A percentile compares a stretch with the other conserved stretches of the same genome.
phyloP scores from a whole-genome alignment of 2,888 invertebrate genomes.

The Sympetrum striolatum region DNA sequence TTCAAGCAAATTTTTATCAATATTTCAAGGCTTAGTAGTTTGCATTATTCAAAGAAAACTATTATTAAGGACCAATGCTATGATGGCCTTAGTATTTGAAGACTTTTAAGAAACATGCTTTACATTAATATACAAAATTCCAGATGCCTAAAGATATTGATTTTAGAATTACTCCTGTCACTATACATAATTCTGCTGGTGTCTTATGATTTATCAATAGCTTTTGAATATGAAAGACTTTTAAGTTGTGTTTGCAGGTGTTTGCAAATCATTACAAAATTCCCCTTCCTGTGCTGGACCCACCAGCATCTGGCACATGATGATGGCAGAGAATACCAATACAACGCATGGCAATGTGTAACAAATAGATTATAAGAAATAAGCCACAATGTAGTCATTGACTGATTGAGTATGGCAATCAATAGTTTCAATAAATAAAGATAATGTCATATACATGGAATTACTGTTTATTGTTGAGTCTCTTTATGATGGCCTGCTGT shows the following conservation, averaged over 20 bases:
- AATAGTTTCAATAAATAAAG: neutral
- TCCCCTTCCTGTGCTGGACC: neutral
- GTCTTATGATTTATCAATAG: no score
- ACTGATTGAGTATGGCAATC: neutral
- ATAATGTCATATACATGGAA: neutral
- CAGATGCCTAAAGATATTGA: neutral
- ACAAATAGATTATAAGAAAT: neutral
- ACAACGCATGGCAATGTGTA: neutral
- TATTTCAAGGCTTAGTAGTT: neutral
- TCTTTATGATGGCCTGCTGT: neutral
- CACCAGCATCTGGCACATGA: neutral
- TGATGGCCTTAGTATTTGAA: constrained; percentile 11
- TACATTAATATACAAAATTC: neutral
- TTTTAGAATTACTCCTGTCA: no score
- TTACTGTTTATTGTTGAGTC: neutral
- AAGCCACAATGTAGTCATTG: neutral
- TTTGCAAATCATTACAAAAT: no score
- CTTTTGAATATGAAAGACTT: no score
- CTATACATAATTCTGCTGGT: no score
- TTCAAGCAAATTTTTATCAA: neutral
- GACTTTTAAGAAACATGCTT: neutral
- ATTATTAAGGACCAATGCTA: constrained; percentile 24
- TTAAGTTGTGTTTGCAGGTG: no score
- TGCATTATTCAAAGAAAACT: neutral
- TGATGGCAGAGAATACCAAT: neutral